Percentiles rank a stretch among this genome's conserved stretches.
Evolutionary conservation across 2,888 invertebrate species (phyloP).

Genomic region (Phalera bucephala): DNA sequence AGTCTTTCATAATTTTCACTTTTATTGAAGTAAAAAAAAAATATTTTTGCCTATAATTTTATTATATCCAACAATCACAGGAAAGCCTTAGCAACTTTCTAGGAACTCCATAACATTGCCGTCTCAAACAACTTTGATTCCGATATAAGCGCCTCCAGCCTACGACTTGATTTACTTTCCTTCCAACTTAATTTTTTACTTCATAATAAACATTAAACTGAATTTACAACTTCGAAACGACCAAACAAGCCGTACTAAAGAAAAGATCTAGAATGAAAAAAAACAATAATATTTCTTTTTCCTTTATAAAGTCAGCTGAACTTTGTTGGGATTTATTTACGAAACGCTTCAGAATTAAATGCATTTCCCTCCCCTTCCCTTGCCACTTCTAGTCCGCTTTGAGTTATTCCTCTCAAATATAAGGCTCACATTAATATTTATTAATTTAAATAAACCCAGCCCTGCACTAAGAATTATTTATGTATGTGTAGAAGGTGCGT

Average conservation of each 20-base stretch:
- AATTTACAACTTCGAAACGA: slow-evolving; percentile 31
- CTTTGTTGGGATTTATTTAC: slow-evolving; percentile 32
- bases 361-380: slow-evolving; percentile 3
- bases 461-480: too few relatives aligned
- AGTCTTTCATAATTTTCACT: too few relatives aligned
- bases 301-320: slow-evolving; percentile 33
- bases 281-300: slow-evolving; percentile 31
- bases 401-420: slow-evolving; percentile 26
- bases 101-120: background rate
- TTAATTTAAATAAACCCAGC: too few relatives aligned
- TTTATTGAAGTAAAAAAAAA: too few relatives aligned
- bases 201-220: slow-evolving; percentile 25
- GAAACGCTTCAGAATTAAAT: slow-evolving; percentile 27
- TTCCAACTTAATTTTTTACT: background rate
- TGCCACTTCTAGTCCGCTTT: slow-evolving; percentile 12
- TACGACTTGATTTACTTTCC: background rate
- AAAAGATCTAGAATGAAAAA: slow-evolving; percentile 26
- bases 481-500: too few relatives aligned
- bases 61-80: too few relatives aligned
- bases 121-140: background rate
- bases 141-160: too few relatives aligned
- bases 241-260: slow-evolving; percentile 22
- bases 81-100: too few relatives aligned
- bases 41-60: too few relatives aligned
- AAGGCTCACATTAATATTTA: too few relatives aligned